Conservation (phyloP, 2,888 invertebrate species). For the Conomelus anceps region DNA sequence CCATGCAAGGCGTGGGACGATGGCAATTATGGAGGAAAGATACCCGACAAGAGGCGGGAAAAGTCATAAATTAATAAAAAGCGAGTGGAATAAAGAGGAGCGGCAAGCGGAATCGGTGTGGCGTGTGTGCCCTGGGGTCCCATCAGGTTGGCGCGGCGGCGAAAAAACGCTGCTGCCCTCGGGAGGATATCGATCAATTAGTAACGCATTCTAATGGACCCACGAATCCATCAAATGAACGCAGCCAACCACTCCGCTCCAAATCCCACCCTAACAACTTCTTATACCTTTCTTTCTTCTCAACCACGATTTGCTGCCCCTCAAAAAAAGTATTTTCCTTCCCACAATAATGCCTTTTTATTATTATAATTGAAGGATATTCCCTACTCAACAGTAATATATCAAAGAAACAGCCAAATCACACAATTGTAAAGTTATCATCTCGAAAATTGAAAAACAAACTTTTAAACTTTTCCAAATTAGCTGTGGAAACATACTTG, state of each 20-base stretch:
- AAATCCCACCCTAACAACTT: not conserved
- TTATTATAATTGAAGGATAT: not conserved
- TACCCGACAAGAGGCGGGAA: not conserved
- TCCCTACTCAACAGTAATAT: not conserved
- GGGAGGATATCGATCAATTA: constrained; percentile 8
- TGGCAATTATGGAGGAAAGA: not conserved
- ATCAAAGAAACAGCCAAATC: no score
- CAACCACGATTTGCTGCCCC: not conserved
- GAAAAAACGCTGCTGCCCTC: not conserved
- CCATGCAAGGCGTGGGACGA: no score
- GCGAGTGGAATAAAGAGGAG: not conserved
- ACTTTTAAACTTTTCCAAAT: not conserved
- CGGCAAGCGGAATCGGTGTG: not conserved
- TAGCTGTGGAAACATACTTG: not conserved
- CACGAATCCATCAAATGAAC: not conserved
- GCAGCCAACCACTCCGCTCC: not conserved
- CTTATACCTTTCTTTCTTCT: not conserved
- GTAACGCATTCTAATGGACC: constrained; percentile 6
- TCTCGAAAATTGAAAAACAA: not conserved
- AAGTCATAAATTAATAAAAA: constrained; percentile 13
- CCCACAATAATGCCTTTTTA: not conserved
- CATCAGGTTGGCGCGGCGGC: constrained; percentile 3
- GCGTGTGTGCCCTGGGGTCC: not conserved
- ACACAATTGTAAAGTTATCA: no score
- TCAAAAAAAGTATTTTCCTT: not conserved